Percentiles rank a stretch among this genome's conserved stretches.
phyloP scores from a whole-genome alignment of 2,888 invertebrate species.

The Odontocolon sp. region DNA sequence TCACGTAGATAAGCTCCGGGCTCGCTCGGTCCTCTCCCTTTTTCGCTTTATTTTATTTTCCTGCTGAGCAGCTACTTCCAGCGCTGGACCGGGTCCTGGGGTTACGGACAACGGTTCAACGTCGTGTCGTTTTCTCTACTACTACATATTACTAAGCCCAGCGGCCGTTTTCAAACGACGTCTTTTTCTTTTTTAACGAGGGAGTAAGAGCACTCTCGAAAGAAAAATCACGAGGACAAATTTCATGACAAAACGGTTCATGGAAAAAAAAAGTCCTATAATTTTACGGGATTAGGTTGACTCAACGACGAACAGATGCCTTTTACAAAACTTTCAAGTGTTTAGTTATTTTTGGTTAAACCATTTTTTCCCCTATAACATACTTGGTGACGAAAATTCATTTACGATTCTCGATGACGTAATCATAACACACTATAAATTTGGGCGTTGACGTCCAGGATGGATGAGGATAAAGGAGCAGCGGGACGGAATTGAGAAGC shows the following conservation, averaged over 20 bases:
- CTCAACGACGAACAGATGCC: not conserved
- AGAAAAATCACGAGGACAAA: slow-evolving; percentile 44
- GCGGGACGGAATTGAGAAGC: slow-evolving; percentile 21
- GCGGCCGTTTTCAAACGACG: slow-evolving; percentile 37
- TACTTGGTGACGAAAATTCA: slow-evolving; percentile 7
- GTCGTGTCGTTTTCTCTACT: slow-evolving; percentile 47
- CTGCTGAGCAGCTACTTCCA: slow-evolving; percentile 45
- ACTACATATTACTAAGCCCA: slow-evolving; percentile 47
- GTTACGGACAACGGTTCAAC: slow-evolving; percentile 46
- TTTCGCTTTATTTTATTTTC: slow-evolving; percentile 52
- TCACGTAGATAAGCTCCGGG: slow-evolving; percentile 64
- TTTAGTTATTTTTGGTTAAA: not conserved
- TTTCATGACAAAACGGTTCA: slow-evolving; percentile 44
- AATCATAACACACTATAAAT: slow-evolving; percentile 3
- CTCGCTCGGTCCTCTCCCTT: slow-evolving; percentile 30
- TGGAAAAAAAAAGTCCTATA: slow-evolving; percentile 34
- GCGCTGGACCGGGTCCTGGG: slow-evolving; percentile 38
- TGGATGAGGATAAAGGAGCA: slow-evolving; percentile 42
- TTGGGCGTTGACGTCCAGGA: slow-evolving; percentile 28
- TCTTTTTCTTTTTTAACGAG: slow-evolving; percentile 27
- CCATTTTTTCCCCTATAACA: no score
- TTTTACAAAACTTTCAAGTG: not conserved
- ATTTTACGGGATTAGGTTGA: not conserved
- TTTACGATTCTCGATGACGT: slow-evolving; percentile 1
- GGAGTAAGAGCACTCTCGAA: not conserved